Conservation (phyloP, 2,888 invertebrate species). For the Alitta virens region DNA sequence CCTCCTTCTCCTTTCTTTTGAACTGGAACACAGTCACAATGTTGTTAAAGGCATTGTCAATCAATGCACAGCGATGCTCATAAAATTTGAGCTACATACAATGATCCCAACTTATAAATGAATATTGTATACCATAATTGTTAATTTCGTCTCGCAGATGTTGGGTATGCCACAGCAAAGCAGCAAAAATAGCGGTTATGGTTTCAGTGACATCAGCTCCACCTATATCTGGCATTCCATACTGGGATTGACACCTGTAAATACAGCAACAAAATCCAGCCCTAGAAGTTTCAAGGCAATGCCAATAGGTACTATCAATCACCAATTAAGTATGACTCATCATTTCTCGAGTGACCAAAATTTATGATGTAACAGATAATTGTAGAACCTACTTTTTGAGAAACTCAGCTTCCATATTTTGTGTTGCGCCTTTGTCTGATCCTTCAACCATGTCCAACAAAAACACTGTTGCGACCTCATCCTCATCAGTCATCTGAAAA, state of each 20-base stretch:
- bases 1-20: not conserved
- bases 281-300: no score
- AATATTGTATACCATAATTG: slow-evolving; percentile 37
- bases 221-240: slow-evolving; percentile 30
- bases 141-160: slow-evolving; percentile 49
- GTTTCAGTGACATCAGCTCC: slow-evolving; percentile 43
- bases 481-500: slow-evolving; percentile 5
- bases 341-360: not conserved
- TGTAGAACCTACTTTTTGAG: slow-evolving; percentile 6
- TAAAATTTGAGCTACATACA: no score
- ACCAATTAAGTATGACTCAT: no score
- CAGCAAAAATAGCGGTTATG: slow-evolving; percentile 46
- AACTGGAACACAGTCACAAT: no score
- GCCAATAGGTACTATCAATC: no score
- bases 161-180: slow-evolving; percentile 55
- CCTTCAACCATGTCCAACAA: slow-evolving; percentile 10
- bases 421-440: no score
- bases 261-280: no score
- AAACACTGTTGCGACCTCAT: not conserved
- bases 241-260: slow-evolving; percentile 16
- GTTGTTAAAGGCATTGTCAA: no score
- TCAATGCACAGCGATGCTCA: no score
- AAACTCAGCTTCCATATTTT: not conserved
- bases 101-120: no score
- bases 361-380: not conserved